Conservation (phyloP, 2,113 vertebrate species). For the Cygnus atratus region DNA sequence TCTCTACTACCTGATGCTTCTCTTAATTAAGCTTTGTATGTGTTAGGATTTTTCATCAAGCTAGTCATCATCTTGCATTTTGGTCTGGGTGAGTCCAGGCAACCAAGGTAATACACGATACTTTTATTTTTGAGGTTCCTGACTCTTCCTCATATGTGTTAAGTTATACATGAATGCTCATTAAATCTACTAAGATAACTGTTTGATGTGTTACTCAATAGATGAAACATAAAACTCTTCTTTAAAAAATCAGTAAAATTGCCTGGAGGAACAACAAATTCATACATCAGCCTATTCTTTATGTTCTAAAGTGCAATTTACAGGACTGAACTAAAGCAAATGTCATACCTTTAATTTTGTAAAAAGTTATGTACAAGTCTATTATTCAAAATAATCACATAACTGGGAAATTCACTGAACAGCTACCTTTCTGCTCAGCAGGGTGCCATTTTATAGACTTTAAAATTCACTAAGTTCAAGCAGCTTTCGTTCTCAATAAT, state of each 20-base stretch:
- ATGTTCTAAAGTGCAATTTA: constrained; percentile 81
- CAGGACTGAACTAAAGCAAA: constrained; percentile 80
- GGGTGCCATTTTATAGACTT: constrained; percentile 97
- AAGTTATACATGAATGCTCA: constrained; percentile 55
- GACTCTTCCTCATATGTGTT: constrained; percentile 39
- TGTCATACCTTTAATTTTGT: constrained; percentile 89
- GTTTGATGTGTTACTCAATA: constrained; percentile 75
- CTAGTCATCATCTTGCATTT: neutral
- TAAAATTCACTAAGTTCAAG: constrained; percentile 92
- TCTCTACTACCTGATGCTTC: neutral
- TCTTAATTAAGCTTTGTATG: constrained; percentile 8
- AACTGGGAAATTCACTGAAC: constrained; percentile 90
- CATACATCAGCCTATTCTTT: constrained; percentile 77
- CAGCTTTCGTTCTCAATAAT: constrained; percentile 92
- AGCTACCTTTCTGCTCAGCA: constrained; percentile 90
- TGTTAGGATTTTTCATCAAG: neutral
- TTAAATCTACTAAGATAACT: constrained; percentile 77
- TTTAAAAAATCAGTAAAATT: constrained; percentile 81
- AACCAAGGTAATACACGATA: neutral
- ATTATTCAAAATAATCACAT: constrained; percentile 98
- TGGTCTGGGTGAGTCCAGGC: neutral
- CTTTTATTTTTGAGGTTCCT: constrained; percentile 31
- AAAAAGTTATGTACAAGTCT: constrained; percentile 92
- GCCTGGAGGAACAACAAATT: constrained; percentile 79
- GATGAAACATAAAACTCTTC: constrained; percentile 77